A percentile compares a stretch with the other conserved stretches of the same genome.
Conservation (phyloP, 2,797 vertebrate species). For the Sebastolobus alascanus region DNA sequence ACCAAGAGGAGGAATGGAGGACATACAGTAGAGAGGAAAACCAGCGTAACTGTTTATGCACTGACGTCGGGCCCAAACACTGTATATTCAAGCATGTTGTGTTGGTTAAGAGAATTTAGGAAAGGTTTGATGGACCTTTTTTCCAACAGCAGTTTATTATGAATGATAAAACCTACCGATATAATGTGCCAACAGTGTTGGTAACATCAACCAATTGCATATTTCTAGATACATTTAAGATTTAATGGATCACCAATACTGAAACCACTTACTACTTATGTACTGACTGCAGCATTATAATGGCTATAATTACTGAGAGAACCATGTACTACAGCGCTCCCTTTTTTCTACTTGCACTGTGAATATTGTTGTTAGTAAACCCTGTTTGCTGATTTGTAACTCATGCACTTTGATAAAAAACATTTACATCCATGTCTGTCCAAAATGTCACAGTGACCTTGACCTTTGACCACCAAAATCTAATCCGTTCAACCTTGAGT, state of each 20-base stretch:
- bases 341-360: background rate
- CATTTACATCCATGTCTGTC: background rate
- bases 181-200: background rate
- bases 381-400: background rate
- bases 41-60: background rate
- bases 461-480: background rate
- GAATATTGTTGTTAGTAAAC: background rate
- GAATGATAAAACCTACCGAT: background rate
- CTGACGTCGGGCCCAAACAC: background rate
- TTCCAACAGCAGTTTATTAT: too few relatives aligned
- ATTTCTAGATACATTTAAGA: background rate
- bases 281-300: background rate
- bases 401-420: background rate
- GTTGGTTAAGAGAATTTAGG: background rate
- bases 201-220: background rate
- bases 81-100: background rate
- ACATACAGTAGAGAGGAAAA: background rate
- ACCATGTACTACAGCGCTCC: background rate
- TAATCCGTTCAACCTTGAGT: too few relatives aligned
- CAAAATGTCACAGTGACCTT: background rate
- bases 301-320: background rate
- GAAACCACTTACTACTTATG: background rate
- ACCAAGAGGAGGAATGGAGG: slow-evolving; percentile 34
- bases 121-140: background rate
- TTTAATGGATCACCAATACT: background rate